A percentile compares a stretch with the other conserved stretches of the same genome.
Conservation (phyloP, 2,888 invertebrate genomes). For the Acleris literana region DNA sequence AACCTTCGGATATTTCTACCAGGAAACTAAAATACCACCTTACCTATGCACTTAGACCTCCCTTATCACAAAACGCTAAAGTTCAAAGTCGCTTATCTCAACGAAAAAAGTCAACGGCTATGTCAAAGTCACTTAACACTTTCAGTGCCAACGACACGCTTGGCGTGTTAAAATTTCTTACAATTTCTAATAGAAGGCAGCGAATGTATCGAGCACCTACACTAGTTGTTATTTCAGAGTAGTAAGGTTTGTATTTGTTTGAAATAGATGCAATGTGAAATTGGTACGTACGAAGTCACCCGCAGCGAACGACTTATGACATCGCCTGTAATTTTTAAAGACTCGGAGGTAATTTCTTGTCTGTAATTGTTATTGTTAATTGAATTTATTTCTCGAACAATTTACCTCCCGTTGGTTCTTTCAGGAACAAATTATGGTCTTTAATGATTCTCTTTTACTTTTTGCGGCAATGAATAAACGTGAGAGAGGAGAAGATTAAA, state of each 20-base stretch:
- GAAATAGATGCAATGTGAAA: not conserved
- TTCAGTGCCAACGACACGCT: too few species aligned
- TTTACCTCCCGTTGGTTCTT: slow-evolving; percentile 1
- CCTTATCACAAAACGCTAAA: slow-evolving; percentile 49
- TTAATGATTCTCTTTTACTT: not conserved
- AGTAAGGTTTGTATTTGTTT: not conserved
- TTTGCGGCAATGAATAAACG: not conserved
- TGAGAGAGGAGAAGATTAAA: too few species aligned
- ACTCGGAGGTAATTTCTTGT: slow-evolving; percentile 32
- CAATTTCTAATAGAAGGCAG: too few species aligned
- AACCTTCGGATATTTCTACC: slow-evolving; percentile 66
- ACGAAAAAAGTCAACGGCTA: not conserved
- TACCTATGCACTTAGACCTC: slow-evolving; percentile 41
- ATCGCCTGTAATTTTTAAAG: slow-evolving; percentile 36
- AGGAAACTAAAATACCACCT: slow-evolving; percentile 28
- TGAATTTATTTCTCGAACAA: slow-evolving; percentile 30
- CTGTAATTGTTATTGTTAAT: slow-evolving; percentile 37
- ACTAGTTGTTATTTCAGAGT: slow-evolving; percentile 1
- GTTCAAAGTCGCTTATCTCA: not conserved
- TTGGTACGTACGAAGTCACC: slow-evolving; percentile 29
- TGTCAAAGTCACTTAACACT: slow-evolving; percentile 4
- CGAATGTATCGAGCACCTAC: not conserved
- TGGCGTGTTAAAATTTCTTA: too few species aligned
- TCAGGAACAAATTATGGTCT: not conserved
- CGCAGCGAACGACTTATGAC: slow-evolving; percentile 36